Percentiles rank a stretch among this genome's conserved stretches.
These are phyloP conservation scores for Perizoma flavofasciatum DNA, from an alignment of 2,888 invertebrate species.

Conservation along the genomic window DNA sequence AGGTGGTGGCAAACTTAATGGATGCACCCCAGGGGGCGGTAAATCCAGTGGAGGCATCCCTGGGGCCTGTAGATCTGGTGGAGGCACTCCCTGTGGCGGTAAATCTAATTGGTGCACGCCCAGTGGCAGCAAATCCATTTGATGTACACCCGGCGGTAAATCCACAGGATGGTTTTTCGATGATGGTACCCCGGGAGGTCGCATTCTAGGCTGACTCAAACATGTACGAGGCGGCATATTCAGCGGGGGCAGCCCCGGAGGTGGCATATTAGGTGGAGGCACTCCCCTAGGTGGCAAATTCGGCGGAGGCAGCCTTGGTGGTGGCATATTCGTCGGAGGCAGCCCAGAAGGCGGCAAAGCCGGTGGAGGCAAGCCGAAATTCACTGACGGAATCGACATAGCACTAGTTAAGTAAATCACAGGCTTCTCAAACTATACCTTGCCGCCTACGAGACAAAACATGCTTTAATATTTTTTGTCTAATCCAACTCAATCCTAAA, in stretches of 20 bases:
- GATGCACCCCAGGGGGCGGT: conserved; percentile 8
- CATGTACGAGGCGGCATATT: too few relatives aligned
- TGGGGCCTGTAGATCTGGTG: conserved; percentile 47
- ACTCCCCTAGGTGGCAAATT: conserved; percentile 3
- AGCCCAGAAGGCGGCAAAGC: conserved; percentile 35
- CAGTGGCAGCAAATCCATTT: conserved; percentile 38
- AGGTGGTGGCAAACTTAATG: conserved; percentile 25
- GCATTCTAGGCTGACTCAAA: too few relatives aligned
- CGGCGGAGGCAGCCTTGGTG: conserved; percentile 31
- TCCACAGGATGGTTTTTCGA: conserved; percentile 58
- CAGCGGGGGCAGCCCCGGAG: neutral
- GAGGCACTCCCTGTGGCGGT: conserved; percentile 45
- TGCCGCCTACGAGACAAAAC: too few relatives aligned
- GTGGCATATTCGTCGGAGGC: conserved; percentile 35
- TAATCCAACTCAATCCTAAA: too few relatives aligned
- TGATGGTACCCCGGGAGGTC: neutral
- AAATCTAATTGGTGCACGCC: neutral
- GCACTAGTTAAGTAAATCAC: conserved; percentile 1
- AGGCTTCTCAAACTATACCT: neutral
- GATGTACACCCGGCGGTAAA: conserved; percentile 29
- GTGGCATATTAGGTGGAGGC: neutral
- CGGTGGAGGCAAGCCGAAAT: conserved; percentile 67
- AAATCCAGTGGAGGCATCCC: conserved; percentile 61
- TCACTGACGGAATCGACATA: conserved; percentile 66
- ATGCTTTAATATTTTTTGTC: too few relatives aligned